These are phyloP conservation scores for Etheostoma nigrum DNA, from an alignment of 2,797 vertebrate genomes.

Conservation along the genomic window DNA sequence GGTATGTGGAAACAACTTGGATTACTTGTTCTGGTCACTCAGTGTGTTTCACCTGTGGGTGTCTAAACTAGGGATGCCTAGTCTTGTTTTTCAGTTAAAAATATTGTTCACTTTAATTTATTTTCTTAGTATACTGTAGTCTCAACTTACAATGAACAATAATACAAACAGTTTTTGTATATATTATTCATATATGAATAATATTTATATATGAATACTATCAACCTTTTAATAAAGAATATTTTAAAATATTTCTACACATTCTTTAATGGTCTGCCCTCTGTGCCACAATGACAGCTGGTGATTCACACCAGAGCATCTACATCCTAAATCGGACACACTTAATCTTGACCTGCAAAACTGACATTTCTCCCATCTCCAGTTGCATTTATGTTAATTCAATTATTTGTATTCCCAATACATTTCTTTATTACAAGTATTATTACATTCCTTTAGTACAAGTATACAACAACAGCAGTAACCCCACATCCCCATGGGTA, in stretches of 20 bases:
- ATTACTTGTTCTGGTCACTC: neutral
- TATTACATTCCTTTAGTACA: conserved; percentile 6
- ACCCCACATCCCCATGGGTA: neutral
- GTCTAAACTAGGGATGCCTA: neutral
- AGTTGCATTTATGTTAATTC: neutral
- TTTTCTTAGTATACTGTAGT: neutral
- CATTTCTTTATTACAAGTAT: conserved; percentile 11
- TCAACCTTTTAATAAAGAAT: neutral
- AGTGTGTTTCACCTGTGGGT: neutral
- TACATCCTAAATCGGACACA: neutral
- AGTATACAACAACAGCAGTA: conserved; percentile 9
- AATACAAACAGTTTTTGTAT: neutral
- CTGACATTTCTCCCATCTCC: neutral
- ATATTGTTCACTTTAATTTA: neutral
- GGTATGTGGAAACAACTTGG: neutral
- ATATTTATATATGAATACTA: neutral
- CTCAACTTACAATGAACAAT: neutral
- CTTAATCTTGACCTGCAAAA: conserved; percentile 6
- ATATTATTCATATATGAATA: neutral
- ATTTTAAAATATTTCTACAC: neutral
- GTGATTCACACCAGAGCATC: conserved; percentile 8
- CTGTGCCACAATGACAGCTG: neutral
- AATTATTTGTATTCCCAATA: conserved; percentile 7
- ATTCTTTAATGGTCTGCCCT: neutral
- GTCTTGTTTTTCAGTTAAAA: neutral